Base-by-base conservation (phyloP, 2,797 vertebrate species). In the Lacerta agilis region DNA sequence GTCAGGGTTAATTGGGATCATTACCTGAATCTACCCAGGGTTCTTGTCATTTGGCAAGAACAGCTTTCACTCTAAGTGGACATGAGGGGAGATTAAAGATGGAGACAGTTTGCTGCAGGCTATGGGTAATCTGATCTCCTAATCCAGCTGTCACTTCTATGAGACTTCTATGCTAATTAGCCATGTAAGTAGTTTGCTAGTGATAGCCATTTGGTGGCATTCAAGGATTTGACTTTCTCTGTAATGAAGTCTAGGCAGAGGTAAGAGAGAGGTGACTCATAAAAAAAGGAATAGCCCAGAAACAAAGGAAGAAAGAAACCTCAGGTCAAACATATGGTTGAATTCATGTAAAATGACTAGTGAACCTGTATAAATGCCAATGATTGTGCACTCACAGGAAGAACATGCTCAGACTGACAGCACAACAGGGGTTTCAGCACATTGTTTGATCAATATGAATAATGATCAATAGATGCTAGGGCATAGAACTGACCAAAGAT, bases 131-230 rank as follows among this genome's bases (percentile, higher is more conserved):
- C 83, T 84, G 85, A 92, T 94, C 80, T 88, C 84, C 94, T 96
- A 94, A 95, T 95, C 88, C 69, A 95, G 89, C 49, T 94, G 86
- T 79, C 94, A 88, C 93, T 93, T 91, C 89, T 91, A 94, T 82
- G 55, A 92, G 79, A 87, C 86, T 91, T 73, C 71, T 95, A 86
- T 90, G 41, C 71, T 95, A 95, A 96, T 95, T 92, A 93, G 69
- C 86, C 82, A 88, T 0, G 64, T 66, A 94, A 94, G 92, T 93
- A 93, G 86, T 95, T 96, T 95, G 86, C 86, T 94, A 81, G 85
- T 90, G 92, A 88, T 89, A 94, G 91, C 93, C 93, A 95, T 87
- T 94, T 94, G 88, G 77, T 95, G 79, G 78, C 25, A 80, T 76
- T 94, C 88, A 80, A 71, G 85, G 71, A 82, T 95, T 95, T 95